Conservation (phyloP, 2,113 vertebrate genomes). For the Pedionomus torquatus region DNA sequence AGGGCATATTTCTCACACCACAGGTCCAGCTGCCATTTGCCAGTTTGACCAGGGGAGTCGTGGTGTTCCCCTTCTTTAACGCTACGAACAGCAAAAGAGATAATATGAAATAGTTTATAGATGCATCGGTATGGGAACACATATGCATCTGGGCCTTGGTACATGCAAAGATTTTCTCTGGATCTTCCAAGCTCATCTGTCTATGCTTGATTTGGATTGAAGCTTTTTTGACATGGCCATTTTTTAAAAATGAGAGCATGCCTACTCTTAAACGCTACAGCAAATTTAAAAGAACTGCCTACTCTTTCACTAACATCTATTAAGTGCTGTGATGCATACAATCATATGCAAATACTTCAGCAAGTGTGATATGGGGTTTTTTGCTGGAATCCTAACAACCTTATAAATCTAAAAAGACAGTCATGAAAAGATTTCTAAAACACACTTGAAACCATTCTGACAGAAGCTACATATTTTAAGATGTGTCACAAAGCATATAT, state of each 20-base stretch:
- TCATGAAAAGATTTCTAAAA: background rate
- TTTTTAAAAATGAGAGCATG: background rate
- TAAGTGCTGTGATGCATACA: background rate
- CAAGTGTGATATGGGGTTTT: background rate
- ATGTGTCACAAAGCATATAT: background rate
- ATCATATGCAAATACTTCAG: background rate
- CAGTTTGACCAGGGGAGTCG: background rate
- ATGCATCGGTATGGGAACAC: accelerated
- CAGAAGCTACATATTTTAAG: background rate
- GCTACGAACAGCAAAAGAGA: background rate
- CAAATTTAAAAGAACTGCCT: background rate
- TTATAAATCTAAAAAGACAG: background rate
- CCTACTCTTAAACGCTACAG: background rate
- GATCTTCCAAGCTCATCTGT: background rate
- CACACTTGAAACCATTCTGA: background rate
- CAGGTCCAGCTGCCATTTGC: background rate
- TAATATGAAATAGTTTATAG: background rate
- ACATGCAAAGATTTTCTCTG: background rate
- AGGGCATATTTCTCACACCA: background rate
- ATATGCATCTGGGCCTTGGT: background rate
- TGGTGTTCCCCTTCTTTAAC: accelerated
- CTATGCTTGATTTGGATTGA: background rate
- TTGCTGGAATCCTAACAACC: background rate
- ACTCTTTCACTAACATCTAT: background rate
- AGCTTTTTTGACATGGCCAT: background rate